Evolutionary conservation across 2,797 vertebrate species (phyloP), one percentile per base, ranked within the genome.

Genomic region (Tadarida brasiliensis): DNA sequence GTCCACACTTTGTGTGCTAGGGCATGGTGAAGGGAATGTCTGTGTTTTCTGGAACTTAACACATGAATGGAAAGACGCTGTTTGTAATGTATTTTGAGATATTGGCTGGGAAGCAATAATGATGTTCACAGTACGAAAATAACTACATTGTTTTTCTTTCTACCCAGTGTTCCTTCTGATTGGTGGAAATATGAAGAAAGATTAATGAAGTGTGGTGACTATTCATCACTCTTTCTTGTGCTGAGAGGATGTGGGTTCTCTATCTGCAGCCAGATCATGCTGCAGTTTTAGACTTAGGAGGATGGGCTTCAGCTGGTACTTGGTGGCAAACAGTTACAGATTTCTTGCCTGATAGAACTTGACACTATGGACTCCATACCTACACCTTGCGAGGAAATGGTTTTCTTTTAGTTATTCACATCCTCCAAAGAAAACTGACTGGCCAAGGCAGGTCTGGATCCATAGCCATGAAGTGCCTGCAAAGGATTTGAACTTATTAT

Each of bases 351-450:
- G 67, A 54, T 90, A 94, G 68, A 91, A 81, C 73, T 83, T 84
- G 63, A 73, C 73, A 84, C 10, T 81, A 20, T 22, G 87, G 83
- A 81, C 10, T 35, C 35, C 3, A 49, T 33, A 90, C 63, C 82
- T 65, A 33, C 0, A 78, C 26, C 33, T 67, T 71, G n/a, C 86
- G 30, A 94, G 51, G 57, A 93, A 74, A 86, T 90, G 47, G 17
- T 61, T 94, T 67, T 14, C 74, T 90, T 94, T 71, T 65, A 63
- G 65, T 81, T 94, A 81, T 35, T 8, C 44, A n/a, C 7, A 44
- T 39, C 35, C 12, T 59, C 20, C 33, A 57, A 57, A 95, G 77
- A 93, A 89, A 96, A 35, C 73, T 86, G 33, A 94, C 54, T 44
- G 73, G 20, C 44, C 49, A 74, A 49, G 26, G 33, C 24, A 56